Base-by-base conservation (phyloP, 2,888 invertebrate species). In the Andricus curvator region DNA sequence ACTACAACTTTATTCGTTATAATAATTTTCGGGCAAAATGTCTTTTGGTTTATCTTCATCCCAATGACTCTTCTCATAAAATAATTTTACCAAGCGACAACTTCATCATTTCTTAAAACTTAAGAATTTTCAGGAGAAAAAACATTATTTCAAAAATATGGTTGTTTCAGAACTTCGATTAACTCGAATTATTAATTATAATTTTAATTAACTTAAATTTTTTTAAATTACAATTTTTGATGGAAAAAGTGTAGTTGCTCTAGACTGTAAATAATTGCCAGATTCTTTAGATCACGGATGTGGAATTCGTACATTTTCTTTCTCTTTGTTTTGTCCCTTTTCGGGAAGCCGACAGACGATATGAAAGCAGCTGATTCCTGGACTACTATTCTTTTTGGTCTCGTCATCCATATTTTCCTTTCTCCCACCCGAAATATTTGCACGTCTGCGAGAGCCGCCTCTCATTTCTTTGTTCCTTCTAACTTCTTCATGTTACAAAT, bases 341-440 rank as follows among this genome's bases (percentile, higher is more conserved):
- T 68, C 11, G 4, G 68, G 17, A 41, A 44, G 44, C 68, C 48
- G 44, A 68, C 68, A 68, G 17, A 68, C 41, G 68, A 44, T 25
- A 44, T 44, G 68, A 68, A 44, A 68, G 67, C 67, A 29, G 68
- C 68, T 68, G 68, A 68, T 68, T 68, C 6, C 48, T 48, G 68
- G 44, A 68, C 68, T 48, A 22, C 68, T 37, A 68, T 68, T 48
- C 68, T 68, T 68, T 68, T 68, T 25, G 2, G 13, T 68, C 48
- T 68, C 48, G 68, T 68, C 68, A 68, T 41, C 62, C 62, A 25
- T 62, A 62, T 62, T 25, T 62, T 29, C 44, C 25, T 68, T 68
- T 68, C 68, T 48, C 44, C n/a, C 41, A 48, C 44, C 9, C 25
- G n/a, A 68, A 48, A 68, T 25, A 68, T 68, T 68, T 25, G 25